Evolutionary conservation across 35 echinoderm and acorn worm genomes (phyloP).

Genomic region (Apostichopus japonicus): DNA sequence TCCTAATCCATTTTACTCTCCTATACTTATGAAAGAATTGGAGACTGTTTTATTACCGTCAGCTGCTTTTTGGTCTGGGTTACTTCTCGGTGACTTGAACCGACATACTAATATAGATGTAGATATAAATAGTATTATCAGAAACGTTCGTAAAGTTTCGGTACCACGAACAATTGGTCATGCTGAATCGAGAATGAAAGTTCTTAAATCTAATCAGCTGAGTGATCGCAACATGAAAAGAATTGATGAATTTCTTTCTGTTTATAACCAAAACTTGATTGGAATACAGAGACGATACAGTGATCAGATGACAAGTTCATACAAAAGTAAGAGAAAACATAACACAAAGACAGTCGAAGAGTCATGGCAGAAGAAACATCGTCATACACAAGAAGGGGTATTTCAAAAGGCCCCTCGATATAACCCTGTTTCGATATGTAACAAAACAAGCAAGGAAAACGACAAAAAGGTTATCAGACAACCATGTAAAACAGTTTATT

Average conservation of each 20-base stretch:
- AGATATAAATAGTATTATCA: too few species aligned
- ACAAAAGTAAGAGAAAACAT: not conserved
- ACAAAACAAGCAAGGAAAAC: not conserved
- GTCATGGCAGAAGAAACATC: not conserved
- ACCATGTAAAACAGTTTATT: too few species aligned
- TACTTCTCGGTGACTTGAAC: conserved; percentile 15
- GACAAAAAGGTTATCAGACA: not conserved
- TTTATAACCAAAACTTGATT: conserved; percentile 4
- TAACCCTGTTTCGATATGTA: not conserved
- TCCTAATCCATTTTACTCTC: not conserved
- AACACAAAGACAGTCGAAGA: not conserved
- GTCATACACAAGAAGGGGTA: not conserved
- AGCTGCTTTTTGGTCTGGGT: not conserved
- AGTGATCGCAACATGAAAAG: not conserved
- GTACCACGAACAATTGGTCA: conserved; percentile 19
- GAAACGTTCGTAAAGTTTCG: not conserved
- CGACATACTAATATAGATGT: not conserved
- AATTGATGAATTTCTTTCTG: not conserved
- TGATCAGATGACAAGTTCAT: not conserved
- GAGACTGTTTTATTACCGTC: not conserved
- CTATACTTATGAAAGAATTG: not conserved
- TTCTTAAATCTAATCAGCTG: conserved; percentile 2
- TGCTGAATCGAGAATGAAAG: conserved; percentile 6
- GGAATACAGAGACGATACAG: conserved; percentile 4
- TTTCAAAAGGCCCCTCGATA: not conserved